Percentiles rank a stretch among this genome's conserved stretches.
Conservation (phyloP, 2,888 invertebrate genomes). For the Eudemis profundana region DNA sequence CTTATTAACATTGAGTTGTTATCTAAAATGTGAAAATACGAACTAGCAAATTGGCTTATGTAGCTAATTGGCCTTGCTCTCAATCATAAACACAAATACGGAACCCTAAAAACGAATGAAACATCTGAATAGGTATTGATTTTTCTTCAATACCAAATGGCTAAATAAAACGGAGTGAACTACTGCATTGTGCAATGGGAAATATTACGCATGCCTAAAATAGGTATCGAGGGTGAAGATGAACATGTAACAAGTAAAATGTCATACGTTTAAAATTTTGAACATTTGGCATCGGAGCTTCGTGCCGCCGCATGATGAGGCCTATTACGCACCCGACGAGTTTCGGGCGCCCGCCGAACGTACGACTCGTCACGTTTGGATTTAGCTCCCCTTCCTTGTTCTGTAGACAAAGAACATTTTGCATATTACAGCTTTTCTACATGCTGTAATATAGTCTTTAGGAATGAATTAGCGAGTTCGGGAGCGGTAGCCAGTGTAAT, state of each 20-base stretch:
- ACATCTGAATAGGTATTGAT: too few relatives aligned
- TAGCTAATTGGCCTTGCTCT: too few relatives aligned
- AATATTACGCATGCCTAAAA: neutral
- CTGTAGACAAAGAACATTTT: slow-evolving; percentile 58
- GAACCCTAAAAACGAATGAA: too few relatives aligned
- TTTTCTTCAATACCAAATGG: too few relatives aligned
- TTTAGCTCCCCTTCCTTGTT: slow-evolving; percentile 62
- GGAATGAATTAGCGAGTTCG: slow-evolving; percentile 23
- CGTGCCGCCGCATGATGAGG: slow-evolving; percentile 80
- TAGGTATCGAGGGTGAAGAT: slow-evolving; percentile 48
- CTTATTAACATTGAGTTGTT: too few relatives aligned
- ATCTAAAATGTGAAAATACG: too few relatives aligned
- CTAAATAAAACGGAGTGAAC: neutral
- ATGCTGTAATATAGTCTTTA: slow-evolving; percentile 45
- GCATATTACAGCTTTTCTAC: slow-evolving; percentile 51
- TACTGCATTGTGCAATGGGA: neutral
- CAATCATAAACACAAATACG: too few relatives aligned
- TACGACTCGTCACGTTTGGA: slow-evolving; percentile 75
- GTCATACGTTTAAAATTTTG: slow-evolving; percentile 70
- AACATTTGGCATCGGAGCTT: slow-evolving; percentile 71
- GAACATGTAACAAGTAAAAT: slow-evolving; percentile 62
- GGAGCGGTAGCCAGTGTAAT: slow-evolving; percentile 2
- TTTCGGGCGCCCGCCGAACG: slow-evolving; percentile 62
- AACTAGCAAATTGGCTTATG: too few relatives aligned
- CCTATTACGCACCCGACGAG: slow-evolving; percentile 78